phyloP scores from a whole-genome alignment of 2,113 vertebrate species.

The Sapayoa aenigma region DNA sequence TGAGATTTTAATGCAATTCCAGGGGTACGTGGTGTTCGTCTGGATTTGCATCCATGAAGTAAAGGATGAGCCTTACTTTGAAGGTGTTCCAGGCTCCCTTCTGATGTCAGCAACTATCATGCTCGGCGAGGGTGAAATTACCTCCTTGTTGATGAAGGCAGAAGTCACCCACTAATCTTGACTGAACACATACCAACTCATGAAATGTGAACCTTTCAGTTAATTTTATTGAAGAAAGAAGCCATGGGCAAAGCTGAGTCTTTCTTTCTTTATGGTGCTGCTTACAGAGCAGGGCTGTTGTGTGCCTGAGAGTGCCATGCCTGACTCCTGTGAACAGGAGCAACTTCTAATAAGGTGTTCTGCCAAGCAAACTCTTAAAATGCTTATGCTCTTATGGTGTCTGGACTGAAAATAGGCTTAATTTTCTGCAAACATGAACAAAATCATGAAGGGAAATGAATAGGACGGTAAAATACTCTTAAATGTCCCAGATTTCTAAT shows the following conservation, averaged over 20 bases:
- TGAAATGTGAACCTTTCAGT: not conserved
- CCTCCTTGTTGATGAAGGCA: not conserved
- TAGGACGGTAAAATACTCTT: not conserved
- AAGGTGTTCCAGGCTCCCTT: not conserved
- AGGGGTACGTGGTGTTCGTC: not conserved
- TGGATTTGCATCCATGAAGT: not conserved
- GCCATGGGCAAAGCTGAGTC: not conserved
- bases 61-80: not conserved
- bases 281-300: not conserved
- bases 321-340: not conserved
- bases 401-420: not conserved
- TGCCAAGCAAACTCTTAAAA: not conserved
- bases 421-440: not conserved
- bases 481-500: not conserved
- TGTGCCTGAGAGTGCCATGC: not conserved
- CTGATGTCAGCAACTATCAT: not conserved
- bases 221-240: not conserved
- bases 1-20: not conserved
- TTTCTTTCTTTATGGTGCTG: not conserved
- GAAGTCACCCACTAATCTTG: not conserved
- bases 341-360: not conserved
- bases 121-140: fast-evolving
- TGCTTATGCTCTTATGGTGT: not conserved
- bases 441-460: not conserved
- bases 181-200: not conserved